A percentile compares a stretch with the other conserved stretches of the same genome.
These are phyloP conservation scores for Himalopsyche anomala DNA, from an alignment of 2,888 invertebrate genomes.

Conservation along the genomic window DNA sequence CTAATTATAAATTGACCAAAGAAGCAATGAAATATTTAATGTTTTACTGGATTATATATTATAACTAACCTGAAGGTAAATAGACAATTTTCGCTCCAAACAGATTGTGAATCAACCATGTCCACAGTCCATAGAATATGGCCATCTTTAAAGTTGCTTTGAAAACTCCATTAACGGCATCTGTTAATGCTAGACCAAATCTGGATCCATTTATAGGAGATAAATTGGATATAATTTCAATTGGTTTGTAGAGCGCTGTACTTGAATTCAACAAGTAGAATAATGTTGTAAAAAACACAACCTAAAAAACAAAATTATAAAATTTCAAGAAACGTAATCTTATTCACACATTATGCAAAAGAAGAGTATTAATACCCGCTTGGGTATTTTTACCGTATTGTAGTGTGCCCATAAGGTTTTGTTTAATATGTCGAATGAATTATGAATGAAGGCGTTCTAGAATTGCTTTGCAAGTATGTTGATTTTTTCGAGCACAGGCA, in stretches of 20 bases:
- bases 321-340: background rate
- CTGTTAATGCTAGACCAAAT: conserved; percentile 89
- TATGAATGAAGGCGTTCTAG: too few relatives aligned
- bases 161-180: conserved; percentile 95
- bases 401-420: too few relatives aligned
- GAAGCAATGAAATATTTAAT: background rate
- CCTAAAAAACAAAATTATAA: conserved; percentile 76
- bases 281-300: conserved; percentile 96
- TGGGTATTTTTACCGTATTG: too few relatives aligned
- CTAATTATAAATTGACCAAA: background rate
- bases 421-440: too few relatives aligned
- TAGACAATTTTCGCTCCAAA: conserved; percentile 97
- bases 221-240: conserved; percentile 89
- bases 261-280: conserved; percentile 94
- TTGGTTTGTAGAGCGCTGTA: conserved; percentile 89
- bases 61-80: conserved; percentile 88
- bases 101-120: conserved; percentile 97
- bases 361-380: too few relatives aligned
- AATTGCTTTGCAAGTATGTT: too few relatives aligned
- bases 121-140: conserved; percentile 97
- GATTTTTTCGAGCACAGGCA: too few relatives aligned
- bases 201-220: conserved; percentile 87
- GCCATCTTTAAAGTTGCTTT: conserved; percentile 98
- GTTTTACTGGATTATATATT: background rate
- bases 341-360: too few relatives aligned